Base-by-base conservation (phyloP, 2,113 vertebrate genomes). In the Sceloporus undulatus region DNA sequence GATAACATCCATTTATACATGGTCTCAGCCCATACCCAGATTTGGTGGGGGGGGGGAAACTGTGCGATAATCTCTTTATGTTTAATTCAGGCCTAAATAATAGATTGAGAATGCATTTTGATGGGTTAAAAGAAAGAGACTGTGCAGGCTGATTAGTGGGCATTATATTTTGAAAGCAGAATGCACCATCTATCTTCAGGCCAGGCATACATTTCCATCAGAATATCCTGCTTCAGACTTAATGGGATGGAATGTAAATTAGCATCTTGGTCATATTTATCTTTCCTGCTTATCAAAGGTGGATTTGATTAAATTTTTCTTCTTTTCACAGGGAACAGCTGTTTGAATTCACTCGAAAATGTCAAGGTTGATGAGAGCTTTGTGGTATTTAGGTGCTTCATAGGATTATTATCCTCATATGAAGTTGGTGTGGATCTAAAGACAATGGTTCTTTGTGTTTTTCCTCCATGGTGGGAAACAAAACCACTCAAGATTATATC, bases 281-380 rank as follows among this genome's bases (percentile, higher is more conserved):
- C 3, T 84, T 89, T 89, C 38, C 54, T 77, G 76, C 38, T 93
- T 91, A 71, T 87, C 82, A 91, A 87, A 88, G 85, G 71, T 40
- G 84, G 84, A 89, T 70, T 66, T 84, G 85, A 92, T 87, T 80
- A 71, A 83, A 77, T 73, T 38, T 76, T 29, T 9, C 42, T 71
- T 18, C 68, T 75, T 91, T 87, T 82, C 85, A 4, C 86, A 86
- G 66, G 85, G 82, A 85, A 79, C 34, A 89, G 40, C 76, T 82
- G 62, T 73, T 85, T 42, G 87, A 84, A 70, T 84, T 83, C 73
- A 48, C 77, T 92, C 71, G 40, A 82, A 91, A 80, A 85, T 90
- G 62, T 76, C 76, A 79, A 38, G 74, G 71, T 48, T 82, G 77
- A 80, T 82, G 48, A 77, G 70, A 74, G 59, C 34, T 77, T 62